A percentile compares a stretch with the other conserved stretches of the same genome.
Evolutionary conservation across 1,140 invertebrate genomes (phyloP).

Genomic region (Drosophila subobscura): DNA sequence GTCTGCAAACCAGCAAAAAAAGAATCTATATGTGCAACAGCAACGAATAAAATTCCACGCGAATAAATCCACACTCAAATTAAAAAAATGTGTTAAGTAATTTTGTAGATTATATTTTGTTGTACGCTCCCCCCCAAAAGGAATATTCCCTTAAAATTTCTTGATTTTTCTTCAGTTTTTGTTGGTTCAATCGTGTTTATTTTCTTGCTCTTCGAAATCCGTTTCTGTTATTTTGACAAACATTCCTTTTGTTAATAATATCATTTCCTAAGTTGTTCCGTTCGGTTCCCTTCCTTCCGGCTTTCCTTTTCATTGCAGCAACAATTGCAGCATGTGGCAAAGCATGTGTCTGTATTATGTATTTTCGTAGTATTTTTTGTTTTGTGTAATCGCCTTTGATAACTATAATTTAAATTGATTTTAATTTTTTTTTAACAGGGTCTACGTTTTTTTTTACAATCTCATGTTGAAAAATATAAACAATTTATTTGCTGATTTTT

Average conservation of each 20-base stretch:
- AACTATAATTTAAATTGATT: slow-evolving; percentile 25
- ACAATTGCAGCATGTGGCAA: not conserved
- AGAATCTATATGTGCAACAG: not conserved
- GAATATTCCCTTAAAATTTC: slow-evolving; percentile 2
- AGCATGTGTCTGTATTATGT: slow-evolving; percentile 14
- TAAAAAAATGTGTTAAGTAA: slow-evolving; percentile 1
- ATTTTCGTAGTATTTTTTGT: not conserved
- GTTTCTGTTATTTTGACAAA: slow-evolving; percentile 23
- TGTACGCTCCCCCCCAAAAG: not conserved
- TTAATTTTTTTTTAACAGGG: slow-evolving; percentile 35
- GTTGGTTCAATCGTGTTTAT: slow-evolving; percentile 32
- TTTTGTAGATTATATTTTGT: too few species aligned
- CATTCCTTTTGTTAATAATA: slow-evolving; percentile 32
- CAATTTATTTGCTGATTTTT: slow-evolving; percentile 38
- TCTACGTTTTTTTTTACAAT: slow-evolving; percentile 43
- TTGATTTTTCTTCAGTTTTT: slow-evolving; percentile 14
- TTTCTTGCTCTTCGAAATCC: slow-evolving; percentile 1
- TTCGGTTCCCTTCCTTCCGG: slow-evolving; percentile 1
- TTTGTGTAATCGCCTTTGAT: slow-evolving; percentile 34
- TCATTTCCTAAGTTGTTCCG: slow-evolving; percentile 36
- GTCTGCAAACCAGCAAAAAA: slow-evolving; percentile 12
- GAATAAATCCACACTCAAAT: slow-evolving; percentile 1
- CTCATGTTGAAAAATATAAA: slow-evolving; percentile 72
- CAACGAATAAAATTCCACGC: too few species aligned
- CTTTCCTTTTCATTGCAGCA: slow-evolving; percentile 18